Percentiles rank a stretch among this genome's conserved stretches.
These are phyloP conservation scores for Himalopsyche japonica DNA, from an alignment of 2,888 invertebrate species.

Conservation along the genomic window DNA sequence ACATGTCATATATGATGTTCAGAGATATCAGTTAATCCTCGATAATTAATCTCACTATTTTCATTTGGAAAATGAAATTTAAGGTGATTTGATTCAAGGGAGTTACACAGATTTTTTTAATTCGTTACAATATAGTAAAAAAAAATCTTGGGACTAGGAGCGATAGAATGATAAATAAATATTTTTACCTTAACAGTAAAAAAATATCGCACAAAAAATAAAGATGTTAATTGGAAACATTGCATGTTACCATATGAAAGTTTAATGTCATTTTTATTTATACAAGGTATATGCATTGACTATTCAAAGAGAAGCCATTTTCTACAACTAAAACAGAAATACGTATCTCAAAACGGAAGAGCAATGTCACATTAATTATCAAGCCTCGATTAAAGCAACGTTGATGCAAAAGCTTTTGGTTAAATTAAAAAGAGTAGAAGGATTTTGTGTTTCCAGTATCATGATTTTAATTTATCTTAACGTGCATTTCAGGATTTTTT, in stretches of 20 bases:
- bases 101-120: no score
- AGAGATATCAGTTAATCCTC: no score
- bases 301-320: neutral
- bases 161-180: no score
- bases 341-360: neutral
- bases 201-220: no score
- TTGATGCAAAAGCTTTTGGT: constrained; percentile 24
- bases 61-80: no score
- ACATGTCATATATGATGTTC: no score
- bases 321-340: neutral
- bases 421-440: constrained; percentile 23
- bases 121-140: no score
- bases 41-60: no score
- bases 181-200: no score
- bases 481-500: constrained; percentile 3
- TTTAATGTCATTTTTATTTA: neutral
- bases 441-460: constrained; percentile 30
- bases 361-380: constrained; percentile 21
- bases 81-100: no score
- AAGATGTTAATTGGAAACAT: neutral
- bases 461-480: constrained; percentile 35
- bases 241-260: neutral
- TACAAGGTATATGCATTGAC: neutral
- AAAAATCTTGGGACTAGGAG: no score
- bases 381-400: neutral